Base-by-base conservation (phyloP, 2,113 vertebrate genomes). In the Amblyopsis rosae region DNA sequence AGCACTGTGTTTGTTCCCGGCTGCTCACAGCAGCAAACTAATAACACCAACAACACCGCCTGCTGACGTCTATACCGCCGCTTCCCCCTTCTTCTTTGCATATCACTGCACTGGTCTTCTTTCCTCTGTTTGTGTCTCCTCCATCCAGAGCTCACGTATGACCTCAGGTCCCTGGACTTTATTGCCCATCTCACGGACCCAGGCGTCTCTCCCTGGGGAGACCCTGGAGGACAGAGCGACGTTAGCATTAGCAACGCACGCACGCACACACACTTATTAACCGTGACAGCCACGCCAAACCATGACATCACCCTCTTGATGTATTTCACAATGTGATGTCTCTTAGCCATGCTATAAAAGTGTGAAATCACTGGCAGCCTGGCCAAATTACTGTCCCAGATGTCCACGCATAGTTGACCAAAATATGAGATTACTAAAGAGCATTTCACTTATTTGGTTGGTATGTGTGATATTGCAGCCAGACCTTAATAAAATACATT, bases 301-400 rank as follows among this genome's bases (percentile, higher is more conserved):
- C 46, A 80, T 87, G 88, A 90, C 81, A 74, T 90, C 88, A 89
- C 19, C 68, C 26, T 26, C 15, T 11, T 69, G n/a, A 81, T 87
- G 71, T 75, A 73, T 87, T 86, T 72, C 72, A 76, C 72, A 58
- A 41, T 73, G 68, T 80, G 70, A 72, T 53, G 49, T 76, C 58
- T 19, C 53, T 9, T 70, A 32, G 62, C 73, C 64, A 12, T 72
- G 71, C 59, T 62, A 1, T 73, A 68, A 80, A 89, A 75, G 12
- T 6, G 48, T 69, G 54, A 48, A 72, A 72, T 64, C 19, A 12
- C 81, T 55, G 75, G 78, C 80, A 86, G 45, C 32, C 67, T 60
- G 17, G 60, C 63, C 45, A 55, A 79, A 84, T 65, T 10, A 9
- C 75, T 88, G 76, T 41, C 70, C 81, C 86, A 89, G 86, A 88